Evolutionary conservation across 2,888 invertebrate species (phyloP).

Genomic region (Drosophila pseudotalamancana): DNA sequence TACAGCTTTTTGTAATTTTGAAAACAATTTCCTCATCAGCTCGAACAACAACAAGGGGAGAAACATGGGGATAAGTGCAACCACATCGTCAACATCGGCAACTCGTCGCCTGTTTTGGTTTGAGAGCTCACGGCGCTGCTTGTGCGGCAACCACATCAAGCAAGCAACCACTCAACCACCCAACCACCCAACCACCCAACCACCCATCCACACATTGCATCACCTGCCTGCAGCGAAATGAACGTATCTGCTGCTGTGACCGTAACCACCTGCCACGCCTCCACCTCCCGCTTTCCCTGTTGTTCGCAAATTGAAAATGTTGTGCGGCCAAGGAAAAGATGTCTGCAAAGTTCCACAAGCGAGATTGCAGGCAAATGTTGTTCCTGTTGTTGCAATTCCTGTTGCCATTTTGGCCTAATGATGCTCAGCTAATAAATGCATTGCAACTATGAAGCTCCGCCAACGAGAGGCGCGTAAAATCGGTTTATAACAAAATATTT

Average conservation of each 20-base stretch:
- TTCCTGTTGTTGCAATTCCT: neutral
- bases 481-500: slow-evolving; percentile 13
- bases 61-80: slow-evolving; percentile 48
- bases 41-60: slow-evolving; percentile 17
- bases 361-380: slow-evolving; percentile 39
- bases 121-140: slow-evolving; percentile 65
- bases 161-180: neutral
- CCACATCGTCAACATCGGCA: slow-evolving; percentile 63
- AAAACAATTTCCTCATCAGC: slow-evolving; percentile 77
- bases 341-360: slow-evolving; percentile 61
- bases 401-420: slow-evolving; percentile 34
- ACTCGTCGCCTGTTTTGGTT: slow-evolving; percentile 61
- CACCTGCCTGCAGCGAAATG: slow-evolving; percentile 9
- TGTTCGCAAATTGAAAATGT: slow-evolving; percentile 70
- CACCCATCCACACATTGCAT: neutral
- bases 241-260: slow-evolving; percentile 8
- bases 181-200: neutral
- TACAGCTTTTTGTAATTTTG: slow-evolving; percentile 51
- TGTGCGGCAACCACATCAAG: slow-evolving; percentile 35
- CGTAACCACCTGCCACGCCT: slow-evolving; percentile 17
- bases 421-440: slow-evolving; percentile 46
- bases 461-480: neutral
- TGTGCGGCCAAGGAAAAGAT: slow-evolving; percentile 48
- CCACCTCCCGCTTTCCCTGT: neutral
- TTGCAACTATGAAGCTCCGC: slow-evolving; percentile 1